Evolutionary conservation across 2,888 invertebrate species (phyloP), one percentile per base, ranked within the genome.

Genomic region (Philaethria dido): DNA sequence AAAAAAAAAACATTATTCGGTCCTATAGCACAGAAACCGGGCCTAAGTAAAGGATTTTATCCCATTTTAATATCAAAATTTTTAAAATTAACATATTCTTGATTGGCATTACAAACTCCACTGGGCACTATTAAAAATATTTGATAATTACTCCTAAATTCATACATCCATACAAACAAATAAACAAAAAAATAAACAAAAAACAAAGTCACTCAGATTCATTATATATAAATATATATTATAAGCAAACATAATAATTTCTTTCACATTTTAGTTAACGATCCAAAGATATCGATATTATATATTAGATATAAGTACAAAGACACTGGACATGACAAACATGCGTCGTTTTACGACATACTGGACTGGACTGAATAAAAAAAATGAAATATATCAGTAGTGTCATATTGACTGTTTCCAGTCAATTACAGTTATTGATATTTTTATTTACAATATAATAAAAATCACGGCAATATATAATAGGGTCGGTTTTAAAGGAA

Each of bases 241-340:
- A 39, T 39, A 36, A 36, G 54, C 13, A 22, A 6, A 14, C n/a
- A n/a, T 33, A 16, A 11, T 18, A 13, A 20, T 36, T 39, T 55
- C 1, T 39, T 20, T 55, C 3, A 36, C 54, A 14, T 20, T 36
- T 39, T 55, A 55, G 3, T 55, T 39, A 20, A 39, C 39, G n/a
- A 20, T 55, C 55, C 55, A 55, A 55, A 55, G 39, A 55, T 22
- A 20, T 55, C 14, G 20, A 55, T 55, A 39, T 55, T 9, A n/a
- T 39, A 6, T 8, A 39, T 20, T 39, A 39, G 39, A 14, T 14
- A 39, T 55, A 55, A 39, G 33, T 20, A 14, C 20, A 39, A 39
- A 55, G 39, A 22, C 36, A 55, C 55, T 39, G 55, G 55, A 55
- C 8, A 14, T 20, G 20, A 55, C 36, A 20, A 39, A 55, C 36